Evolutionary conservation across 2,888 invertebrate species (phyloP).

Genomic region (Neelides folsomi): DNA sequence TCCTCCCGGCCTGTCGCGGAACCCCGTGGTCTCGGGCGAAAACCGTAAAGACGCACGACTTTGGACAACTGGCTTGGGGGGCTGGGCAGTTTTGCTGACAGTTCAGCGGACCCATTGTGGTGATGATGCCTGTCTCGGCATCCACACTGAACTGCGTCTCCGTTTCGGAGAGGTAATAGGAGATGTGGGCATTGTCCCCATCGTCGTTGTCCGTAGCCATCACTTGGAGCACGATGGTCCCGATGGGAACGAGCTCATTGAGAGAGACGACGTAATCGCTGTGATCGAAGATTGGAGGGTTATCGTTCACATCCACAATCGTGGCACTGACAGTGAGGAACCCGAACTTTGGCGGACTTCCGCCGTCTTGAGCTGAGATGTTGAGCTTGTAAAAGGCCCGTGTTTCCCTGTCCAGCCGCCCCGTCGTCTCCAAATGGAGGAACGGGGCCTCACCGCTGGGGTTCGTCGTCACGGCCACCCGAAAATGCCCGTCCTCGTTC

Average conservation of each 20-base stretch:
- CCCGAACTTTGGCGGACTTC: slow-evolving; percentile 64
- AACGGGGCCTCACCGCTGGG: slow-evolving; percentile 81
- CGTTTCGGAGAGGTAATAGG: slow-evolving; percentile 72
- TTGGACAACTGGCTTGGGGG: slow-evolving; percentile 52
- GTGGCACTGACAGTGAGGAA: slow-evolving; percentile 80
- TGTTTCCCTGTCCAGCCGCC: slow-evolving; percentile 79
- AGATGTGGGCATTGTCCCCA: slow-evolving; percentile 82
- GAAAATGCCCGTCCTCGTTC: slow-evolving; percentile 76
- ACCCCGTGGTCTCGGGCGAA: slow-evolving; percentile 85
- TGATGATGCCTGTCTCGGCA: slow-evolving; percentile 80
- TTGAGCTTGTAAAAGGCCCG: slow-evolving; percentile 71
- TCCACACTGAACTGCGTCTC: slow-evolving; percentile 83
- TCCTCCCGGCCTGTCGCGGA: slow-evolving; percentile 77
- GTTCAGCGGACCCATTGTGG: slow-evolving; percentile 63
- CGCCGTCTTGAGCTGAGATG: slow-evolving; percentile 79
- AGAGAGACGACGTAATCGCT: slow-evolving; percentile 84
- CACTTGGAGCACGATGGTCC: slow-evolving; percentile 78
- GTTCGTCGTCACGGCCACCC: slow-evolving; percentile 71
- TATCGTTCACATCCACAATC: slow-evolving; percentile 47
- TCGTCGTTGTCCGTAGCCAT: slow-evolving; percentile 84
- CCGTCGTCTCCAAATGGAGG: slow-evolving; percentile 80
- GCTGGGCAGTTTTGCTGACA: slow-evolving; percentile 63
- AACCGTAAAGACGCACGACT: slow-evolving; percentile 88
- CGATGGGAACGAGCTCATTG: slow-evolving; percentile 85
- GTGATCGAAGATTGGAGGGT: slow-evolving; percentile 41